phyloP scores from a whole-genome alignment of 23 tunicate species.

The Trididemnum clinides region DNA sequence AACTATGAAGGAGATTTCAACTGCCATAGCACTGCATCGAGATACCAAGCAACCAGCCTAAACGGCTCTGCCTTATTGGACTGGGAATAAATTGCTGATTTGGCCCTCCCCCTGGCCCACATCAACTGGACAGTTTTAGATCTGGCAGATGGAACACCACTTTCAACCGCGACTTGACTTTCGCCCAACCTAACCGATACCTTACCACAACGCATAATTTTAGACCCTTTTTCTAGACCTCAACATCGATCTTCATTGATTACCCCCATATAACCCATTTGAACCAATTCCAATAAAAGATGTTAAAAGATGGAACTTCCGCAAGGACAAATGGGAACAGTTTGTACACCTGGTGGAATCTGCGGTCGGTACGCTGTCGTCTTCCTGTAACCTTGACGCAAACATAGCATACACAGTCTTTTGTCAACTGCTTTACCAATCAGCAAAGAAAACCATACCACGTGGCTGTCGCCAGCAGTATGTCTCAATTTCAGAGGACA shows the following conservation, averaged over 20 bases:
- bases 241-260: background rate
- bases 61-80: background rate
- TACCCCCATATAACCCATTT: background rate
- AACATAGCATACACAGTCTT: background rate
- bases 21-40: background rate
- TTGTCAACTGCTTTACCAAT: background rate
- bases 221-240: too few relatives aligned
- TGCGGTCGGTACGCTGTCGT: background rate
- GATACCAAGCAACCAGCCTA: background rate
- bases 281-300: background rate
- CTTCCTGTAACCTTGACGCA: background rate
- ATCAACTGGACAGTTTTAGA: background rate
- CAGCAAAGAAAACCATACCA: background rate
- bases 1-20: conserved; percentile 3
- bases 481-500: background rate
- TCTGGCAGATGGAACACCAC: conserved; percentile 21
- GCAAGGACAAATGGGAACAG: background rate
- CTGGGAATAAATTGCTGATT: background rate
- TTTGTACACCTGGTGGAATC: background rate
- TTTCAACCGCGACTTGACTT: background rate
- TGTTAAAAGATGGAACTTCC: too few relatives aligned
- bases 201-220: background rate
- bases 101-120: background rate
- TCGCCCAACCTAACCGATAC: background rate
- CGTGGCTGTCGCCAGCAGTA: background rate